These are phyloP conservation scores for Trissolcus basalis DNA, from an alignment of 1,140 invertebrate species.

Conservation along the genomic window DNA sequence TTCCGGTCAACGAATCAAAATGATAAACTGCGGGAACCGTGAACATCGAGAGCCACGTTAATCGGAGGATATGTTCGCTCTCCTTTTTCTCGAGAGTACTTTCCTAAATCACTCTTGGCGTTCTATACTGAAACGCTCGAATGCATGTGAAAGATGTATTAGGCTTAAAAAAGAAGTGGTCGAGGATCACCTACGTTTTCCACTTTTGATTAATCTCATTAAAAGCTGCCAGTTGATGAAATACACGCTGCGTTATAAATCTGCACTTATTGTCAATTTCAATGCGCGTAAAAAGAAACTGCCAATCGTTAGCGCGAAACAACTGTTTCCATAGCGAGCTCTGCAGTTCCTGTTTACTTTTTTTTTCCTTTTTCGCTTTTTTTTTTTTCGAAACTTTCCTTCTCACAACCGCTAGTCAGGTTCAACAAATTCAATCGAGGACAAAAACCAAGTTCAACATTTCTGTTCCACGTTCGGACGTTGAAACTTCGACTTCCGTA, in stretches of 20 bases:
- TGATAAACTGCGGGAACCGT: constrained; percentile 53
- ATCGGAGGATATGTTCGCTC: constrained; percentile 41
- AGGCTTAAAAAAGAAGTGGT: constrained; percentile 35
- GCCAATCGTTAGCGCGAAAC: too few relatives aligned
- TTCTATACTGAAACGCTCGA: constrained; percentile 39
- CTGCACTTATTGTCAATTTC: too few relatives aligned
- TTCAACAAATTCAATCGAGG: too few relatives aligned
- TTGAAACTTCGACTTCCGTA: background rate
- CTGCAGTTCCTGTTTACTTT: too few relatives aligned
- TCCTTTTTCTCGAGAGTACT: constrained; percentile 58
- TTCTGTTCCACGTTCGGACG: too few relatives aligned
- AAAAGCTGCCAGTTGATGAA: constrained; percentile 6
- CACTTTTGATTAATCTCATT: constrained; percentile 25
- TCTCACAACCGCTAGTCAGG: too few relatives aligned
- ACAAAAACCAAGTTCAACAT: too few relatives aligned
- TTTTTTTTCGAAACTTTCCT: too few relatives aligned
- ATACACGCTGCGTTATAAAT: background rate
- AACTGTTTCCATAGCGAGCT: too few relatives aligned
- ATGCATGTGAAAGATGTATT: constrained; percentile 53
- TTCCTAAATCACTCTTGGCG: constrained; percentile 53
- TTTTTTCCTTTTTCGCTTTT: too few relatives aligned
- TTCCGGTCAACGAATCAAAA: constrained; percentile 60
- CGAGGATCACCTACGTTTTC: background rate
- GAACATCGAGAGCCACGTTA: constrained; percentile 57
- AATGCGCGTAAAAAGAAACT: too few relatives aligned